Conservation (phyloP, 2,888 invertebrate species). For the Synanthedon vespiformis region DNA sequence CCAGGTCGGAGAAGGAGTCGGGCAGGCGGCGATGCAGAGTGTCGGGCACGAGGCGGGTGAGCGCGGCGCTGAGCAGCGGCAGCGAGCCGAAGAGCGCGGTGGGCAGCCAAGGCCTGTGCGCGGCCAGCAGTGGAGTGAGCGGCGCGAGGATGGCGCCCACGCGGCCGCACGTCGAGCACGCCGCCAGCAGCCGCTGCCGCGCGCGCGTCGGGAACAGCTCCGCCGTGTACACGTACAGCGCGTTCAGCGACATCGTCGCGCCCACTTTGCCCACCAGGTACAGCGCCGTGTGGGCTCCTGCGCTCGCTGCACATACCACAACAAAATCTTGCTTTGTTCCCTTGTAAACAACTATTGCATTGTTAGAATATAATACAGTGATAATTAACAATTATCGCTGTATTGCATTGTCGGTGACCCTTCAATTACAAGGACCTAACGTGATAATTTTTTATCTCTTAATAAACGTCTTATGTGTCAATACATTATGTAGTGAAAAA, state of each 20-base stretch:
- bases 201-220: conserved; percentile 80
- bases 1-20: conserved; percentile 68
- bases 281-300: conserved; percentile 22
- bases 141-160: conserved; percentile 79
- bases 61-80: conserved; percentile 65
- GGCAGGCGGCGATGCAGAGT: conserved; percentile 72
- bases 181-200: conserved; percentile 75
- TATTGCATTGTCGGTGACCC: no score
- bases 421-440: no score
- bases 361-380: no score
- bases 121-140: conserved; percentile 73
- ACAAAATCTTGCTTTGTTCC: no score
- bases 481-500: no score
- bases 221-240: conserved; percentile 76
- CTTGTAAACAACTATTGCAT: no score
- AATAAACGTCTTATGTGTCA: no score
- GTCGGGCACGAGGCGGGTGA: conserved; percentile 71
- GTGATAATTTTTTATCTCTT: no score
- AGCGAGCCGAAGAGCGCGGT: conserved; percentile 59
- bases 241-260: conserved; percentile 75
- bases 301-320: conserved; percentile 1
- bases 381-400: no score
- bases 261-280: conserved; percentile 75
- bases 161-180: conserved; percentile 78
- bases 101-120: conserved; percentile 56